A percentile compares a stretch with the other conserved stretches of the same genome.
These are phyloP conservation scores for Gryllus longicercus DNA, from an alignment of 2,888 invertebrate species.

Conservation along the genomic window DNA sequence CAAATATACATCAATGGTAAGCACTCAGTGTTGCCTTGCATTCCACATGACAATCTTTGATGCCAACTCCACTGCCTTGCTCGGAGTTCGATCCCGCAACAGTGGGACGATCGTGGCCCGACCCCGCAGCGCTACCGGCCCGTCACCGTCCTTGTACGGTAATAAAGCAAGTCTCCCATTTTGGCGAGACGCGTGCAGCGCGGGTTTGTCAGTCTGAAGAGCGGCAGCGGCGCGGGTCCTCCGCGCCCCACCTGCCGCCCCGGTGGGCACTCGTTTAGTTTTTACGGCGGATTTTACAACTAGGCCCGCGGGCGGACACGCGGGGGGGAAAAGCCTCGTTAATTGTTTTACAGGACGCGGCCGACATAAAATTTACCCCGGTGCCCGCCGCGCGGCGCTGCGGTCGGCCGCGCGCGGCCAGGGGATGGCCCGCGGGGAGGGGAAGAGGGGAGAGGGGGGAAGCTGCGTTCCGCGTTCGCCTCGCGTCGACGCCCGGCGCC, in stretches of 20 bases:
- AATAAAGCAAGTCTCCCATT: too few species aligned
- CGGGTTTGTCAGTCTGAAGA: too few species aligned
- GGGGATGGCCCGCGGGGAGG: neutral
- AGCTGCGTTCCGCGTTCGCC: neutral
- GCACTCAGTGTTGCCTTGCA: too few species aligned
- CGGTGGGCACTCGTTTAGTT: neutral
- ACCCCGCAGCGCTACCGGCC: too few species aligned
- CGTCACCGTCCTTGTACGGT: too few species aligned
- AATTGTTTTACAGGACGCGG: slow-evolving; percentile 17
- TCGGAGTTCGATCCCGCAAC: too few species aligned
- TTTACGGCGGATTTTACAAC: slow-evolving; percentile 17
- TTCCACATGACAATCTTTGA: too few species aligned
- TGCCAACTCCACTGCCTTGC: too few species aligned
- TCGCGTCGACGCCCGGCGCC: neutral
- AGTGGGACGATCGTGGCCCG: too few species aligned
- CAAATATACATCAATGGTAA: too few species aligned
- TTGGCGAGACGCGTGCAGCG: too few species aligned
- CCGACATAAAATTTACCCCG: slow-evolving; percentile 6
- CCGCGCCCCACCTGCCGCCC: neutral
- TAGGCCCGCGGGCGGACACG: slow-evolving; percentile 17
- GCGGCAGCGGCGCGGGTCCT: neutral
- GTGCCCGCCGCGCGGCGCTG: neutral
- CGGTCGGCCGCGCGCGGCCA: neutral
- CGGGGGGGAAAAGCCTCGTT: slow-evolving; percentile 17
- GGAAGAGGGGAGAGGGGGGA: too few species aligned